Evolutionary conservation across 2,888 invertebrate genomes (phyloP).

Genomic region (Habroteleia sp.): DNA sequence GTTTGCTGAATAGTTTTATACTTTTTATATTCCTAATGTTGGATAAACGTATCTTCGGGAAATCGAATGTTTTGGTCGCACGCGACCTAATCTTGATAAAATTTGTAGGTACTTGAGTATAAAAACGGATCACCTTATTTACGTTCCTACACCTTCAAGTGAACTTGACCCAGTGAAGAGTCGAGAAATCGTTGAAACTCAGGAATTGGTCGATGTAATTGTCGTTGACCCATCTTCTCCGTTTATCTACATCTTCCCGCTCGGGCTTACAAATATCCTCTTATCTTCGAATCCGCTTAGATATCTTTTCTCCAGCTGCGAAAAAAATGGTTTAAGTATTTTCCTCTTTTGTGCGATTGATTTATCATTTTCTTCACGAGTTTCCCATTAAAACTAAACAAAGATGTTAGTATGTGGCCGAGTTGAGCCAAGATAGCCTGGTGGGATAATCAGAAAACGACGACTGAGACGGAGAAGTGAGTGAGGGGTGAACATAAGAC

Average conservation of each 20-base stretch:
- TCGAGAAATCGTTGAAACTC: conserved; percentile 73
- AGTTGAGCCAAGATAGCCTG: conserved; percentile 16
- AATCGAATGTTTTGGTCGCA: not conserved
- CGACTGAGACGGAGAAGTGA: conserved; percentile 3
- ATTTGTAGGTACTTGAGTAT: not conserved
- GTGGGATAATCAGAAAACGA: conserved; percentile 23
- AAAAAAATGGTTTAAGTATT: not conserved
- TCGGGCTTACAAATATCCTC: conserved; percentile 26
- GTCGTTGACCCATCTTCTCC: conserved; percentile 66
- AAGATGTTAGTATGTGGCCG: conserved; percentile 24
- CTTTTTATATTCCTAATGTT: no score
- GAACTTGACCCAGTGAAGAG: conserved; percentile 77
- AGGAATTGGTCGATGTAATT: conserved; percentile 67
- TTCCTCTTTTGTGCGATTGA: conserved; percentile 6
- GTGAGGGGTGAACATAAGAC: conserved; percentile 11
- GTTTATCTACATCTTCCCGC: conserved; percentile 32
- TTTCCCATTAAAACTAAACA: conserved; percentile 7
- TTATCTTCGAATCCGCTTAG: conserved; percentile 12
- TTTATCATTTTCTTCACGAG: conserved; percentile 7
- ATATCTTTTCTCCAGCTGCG: conserved; percentile 1
- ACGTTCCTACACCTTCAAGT: conserved; percentile 34
- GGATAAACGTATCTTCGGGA: not conserved
- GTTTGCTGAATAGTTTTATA: no score
- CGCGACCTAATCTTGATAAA: conserved; percentile 12
- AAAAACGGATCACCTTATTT: conserved; percentile 15